phyloP scores from a whole-genome alignment of 2,113 vertebrate species.

The Rhizomys pruinosus region DNA sequence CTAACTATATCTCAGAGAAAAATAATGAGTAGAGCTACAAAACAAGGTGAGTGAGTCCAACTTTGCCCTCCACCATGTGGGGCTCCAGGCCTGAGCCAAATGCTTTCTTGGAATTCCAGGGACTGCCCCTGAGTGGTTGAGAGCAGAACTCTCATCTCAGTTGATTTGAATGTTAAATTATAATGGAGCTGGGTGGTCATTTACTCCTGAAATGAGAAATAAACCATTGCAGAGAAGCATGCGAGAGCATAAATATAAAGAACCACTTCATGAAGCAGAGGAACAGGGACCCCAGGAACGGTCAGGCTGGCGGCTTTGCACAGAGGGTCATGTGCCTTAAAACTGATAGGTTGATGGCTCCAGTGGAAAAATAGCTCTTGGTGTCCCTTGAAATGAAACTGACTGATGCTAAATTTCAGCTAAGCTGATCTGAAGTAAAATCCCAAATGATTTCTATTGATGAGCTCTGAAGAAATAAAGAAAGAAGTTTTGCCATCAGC shows the following conservation, averaged over 20 bases:
- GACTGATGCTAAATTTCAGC: not conserved
- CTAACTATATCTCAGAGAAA: slow-evolving; percentile 37
- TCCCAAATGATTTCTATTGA: slow-evolving; percentile 50
- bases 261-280: not conserved
- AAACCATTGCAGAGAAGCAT: not conserved
- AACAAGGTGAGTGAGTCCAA: not conserved
- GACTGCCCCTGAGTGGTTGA: not conserved
- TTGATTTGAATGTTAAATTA: slow-evolving; percentile 39
- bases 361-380: slow-evolving; percentile 5
- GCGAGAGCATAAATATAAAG: not conserved
- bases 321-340: not conserved
- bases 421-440: slow-evolving; percentile 37
- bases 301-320: not conserved
- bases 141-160: not conserved
- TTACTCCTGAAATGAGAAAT: slow-evolving; percentile 56
- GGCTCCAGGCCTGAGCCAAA: not conserved
- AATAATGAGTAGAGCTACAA: not conserved
- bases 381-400: slow-evolving; percentile 8
- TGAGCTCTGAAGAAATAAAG: slow-evolving; percentile 11
- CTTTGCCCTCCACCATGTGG: not conserved
- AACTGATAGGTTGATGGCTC: slow-evolving; percentile 12
- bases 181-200: not conserved
- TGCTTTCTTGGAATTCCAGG: not conserved
- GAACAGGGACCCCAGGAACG: not conserved
- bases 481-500: not conserved